phyloP scores from a whole-genome alignment of 2,113 vertebrate genomes.

The Plotosus lineatus region DNA sequence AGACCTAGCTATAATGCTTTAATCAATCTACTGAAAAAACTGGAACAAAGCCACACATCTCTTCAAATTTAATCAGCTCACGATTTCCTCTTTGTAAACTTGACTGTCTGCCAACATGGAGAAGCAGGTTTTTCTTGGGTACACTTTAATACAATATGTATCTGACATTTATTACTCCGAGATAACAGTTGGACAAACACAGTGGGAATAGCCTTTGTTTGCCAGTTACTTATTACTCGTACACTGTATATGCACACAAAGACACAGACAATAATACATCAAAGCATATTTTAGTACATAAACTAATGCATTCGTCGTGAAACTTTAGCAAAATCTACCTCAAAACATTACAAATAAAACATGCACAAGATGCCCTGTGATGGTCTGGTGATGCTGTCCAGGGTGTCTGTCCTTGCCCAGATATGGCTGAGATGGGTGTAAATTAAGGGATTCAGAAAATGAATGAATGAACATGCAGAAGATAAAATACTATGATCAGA shows the following conservation, averaged over 20 bases:
- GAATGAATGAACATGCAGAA: neutral
- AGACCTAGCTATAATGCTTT: slow-evolving; percentile 58
- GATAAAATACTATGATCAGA: too few species aligned
- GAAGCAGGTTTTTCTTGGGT: neutral
- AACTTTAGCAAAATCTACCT: neutral
- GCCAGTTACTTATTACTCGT: neutral
- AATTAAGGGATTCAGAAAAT: too few species aligned
- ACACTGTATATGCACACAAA: neutral
- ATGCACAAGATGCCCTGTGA: too few species aligned
- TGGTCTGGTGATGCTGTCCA: too few species aligned
- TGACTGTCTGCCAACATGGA: slow-evolving; percentile 50
- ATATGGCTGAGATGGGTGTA: too few species aligned
- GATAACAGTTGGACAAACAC: neutral
- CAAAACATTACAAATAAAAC: neutral
- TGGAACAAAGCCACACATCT: slow-evolving; percentile 61
- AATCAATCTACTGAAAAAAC: slow-evolving; percentile 61
- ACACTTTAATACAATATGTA: slow-evolving; percentile 7
- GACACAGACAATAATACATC: neutral
- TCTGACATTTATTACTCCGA: slow-evolving; percentile 3
- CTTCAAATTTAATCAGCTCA: slow-evolving; percentile 60
- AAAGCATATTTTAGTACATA: neutral
- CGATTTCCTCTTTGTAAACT: slow-evolving; percentile 55
- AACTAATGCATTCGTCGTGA: neutral
- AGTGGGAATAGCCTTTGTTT: neutral
- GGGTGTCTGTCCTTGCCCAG: too few species aligned